Percentiles rank a stretch among this genome's conserved stretches.
Conservation (phyloP, 2,113 vertebrate species). For the Eublepharis macularius region DNA sequence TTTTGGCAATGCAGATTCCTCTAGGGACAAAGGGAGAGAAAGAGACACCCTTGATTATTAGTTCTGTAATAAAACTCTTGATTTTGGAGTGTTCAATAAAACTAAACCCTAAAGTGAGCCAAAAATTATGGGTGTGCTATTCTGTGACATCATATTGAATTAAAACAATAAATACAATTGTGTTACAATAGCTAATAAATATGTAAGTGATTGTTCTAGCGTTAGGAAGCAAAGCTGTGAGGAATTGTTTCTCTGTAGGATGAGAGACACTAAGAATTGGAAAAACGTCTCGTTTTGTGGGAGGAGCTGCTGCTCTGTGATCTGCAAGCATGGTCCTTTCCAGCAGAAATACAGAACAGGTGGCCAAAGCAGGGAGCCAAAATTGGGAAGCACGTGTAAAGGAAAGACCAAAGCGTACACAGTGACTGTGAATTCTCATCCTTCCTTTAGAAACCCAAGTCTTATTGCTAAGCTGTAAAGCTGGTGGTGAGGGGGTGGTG, state of each 20-base stretch:
- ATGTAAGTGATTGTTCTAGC: background rate
- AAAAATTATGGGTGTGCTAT: background rate
- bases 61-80: background rate
- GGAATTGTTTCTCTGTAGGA: background rate
- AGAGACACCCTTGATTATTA: background rate
- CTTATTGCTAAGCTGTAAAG: background rate
- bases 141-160: background rate
- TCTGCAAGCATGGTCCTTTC: background rate
- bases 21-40: background rate
- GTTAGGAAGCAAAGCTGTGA: background rate
- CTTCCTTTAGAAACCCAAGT: conserved; percentile 22
- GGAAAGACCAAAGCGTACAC: conserved; percentile 1
- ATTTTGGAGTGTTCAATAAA: background rate
- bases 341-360: background rate
- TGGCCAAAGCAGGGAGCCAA: conserved; percentile 2
- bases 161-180: conserved; percentile 6
- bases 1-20: background rate
- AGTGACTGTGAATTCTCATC: conserved; percentile 16
- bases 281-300: background rate
- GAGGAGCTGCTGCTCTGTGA: background rate
- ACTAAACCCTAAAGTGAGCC: background rate
- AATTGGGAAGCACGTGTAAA: conserved; percentile 39
- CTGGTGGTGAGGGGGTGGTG: background rate
- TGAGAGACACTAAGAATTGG: background rate
- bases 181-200: background rate